phyloP scores from a whole-genome alignment of 2,113 vertebrate species.

The Labrus mixtus region DNA sequence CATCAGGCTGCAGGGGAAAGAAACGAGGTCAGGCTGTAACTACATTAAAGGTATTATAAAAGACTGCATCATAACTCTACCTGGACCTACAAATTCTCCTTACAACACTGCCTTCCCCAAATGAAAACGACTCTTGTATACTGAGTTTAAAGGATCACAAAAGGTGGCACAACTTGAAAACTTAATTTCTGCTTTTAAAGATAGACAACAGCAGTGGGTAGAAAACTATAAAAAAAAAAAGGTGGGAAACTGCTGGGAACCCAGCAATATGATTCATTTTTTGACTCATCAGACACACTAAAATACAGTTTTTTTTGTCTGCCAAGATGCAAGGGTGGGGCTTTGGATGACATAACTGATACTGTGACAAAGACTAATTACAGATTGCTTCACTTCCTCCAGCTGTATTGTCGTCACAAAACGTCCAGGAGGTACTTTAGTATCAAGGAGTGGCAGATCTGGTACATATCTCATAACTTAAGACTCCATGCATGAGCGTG shows the following conservation, averaged over 20 bases:
- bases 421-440: slow-evolving; percentile 50
- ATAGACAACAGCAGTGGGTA: slow-evolving; percentile 1
- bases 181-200: not conserved
- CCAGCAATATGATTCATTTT: slow-evolving; percentile 9
- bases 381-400: slow-evolving; percentile 71
- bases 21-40: slow-evolving; percentile 33
- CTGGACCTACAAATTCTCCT: not conserved
- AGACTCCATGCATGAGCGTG: slow-evolving; percentile 8
- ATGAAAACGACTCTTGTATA: not conserved
- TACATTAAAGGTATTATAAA: slow-evolving; percentile 14
- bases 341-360: slow-evolving; percentile 47
- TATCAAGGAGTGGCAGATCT: slow-evolving; percentile 71
- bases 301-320: slow-evolving; percentile 2
- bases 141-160: slow-evolving; percentile 5
- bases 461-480: slow-evolving; percentile 23
- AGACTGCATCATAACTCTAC: not conserved
- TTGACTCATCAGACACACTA: slow-evolving; percentile 30
- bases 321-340: slow-evolving; percentile 26
- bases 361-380: slow-evolving; percentile 65
- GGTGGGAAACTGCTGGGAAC: not conserved
- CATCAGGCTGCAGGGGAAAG: slow-evolving; percentile 24
- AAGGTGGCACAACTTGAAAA: slow-evolving; percentile 27
- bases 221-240: not conserved
- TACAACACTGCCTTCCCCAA: no score
- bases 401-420: slow-evolving; percentile 65